A percentile compares a stretch with the other conserved stretches of the same genome.
Conservation (phyloP, 2,888 invertebrate genomes). For the Cordilura impudica region DNA sequence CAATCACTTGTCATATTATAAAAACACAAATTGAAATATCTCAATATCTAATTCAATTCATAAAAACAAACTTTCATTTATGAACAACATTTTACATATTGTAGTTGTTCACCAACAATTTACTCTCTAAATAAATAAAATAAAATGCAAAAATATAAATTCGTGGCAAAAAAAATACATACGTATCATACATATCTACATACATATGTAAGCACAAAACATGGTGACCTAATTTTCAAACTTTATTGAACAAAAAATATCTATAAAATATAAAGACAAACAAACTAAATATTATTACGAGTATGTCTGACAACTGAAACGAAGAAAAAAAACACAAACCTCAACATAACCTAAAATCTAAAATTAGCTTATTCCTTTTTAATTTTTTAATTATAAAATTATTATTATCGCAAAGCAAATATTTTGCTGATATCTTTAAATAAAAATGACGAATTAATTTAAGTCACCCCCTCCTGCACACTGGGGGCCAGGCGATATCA, state of each 20-base stretch:
- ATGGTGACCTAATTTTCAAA: conserved; percentile 54
- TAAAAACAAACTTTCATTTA: background rate
- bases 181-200: too few relatives aligned
- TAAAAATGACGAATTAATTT: too few relatives aligned
- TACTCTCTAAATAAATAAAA: background rate
- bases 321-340: background rate
- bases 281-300: conserved; percentile 3
- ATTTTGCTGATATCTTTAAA: too few relatives aligned
- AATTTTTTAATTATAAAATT: too few relatives aligned
- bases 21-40: background rate
- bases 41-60: conserved; percentile 1
- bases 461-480: too few relatives aligned
- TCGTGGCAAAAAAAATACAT: background rate
- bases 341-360: background rate
- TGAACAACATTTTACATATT: too few relatives aligned
- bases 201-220: conserved; percentile 23
- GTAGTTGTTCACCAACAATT: too few relatives aligned
- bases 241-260: conserved; percentile 30
- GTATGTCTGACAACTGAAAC: conserved; percentile 23
- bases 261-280: conserved; percentile 16
- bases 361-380: too few relatives aligned
- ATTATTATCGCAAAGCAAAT: too few relatives aligned
- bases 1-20: conserved; percentile 50
- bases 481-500: too few relatives aligned
- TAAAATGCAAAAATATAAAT: background rate